Evolutionary conservation across 1,140 invertebrate species (phyloP).

Genomic region (Sesamia nonagrioides): DNA sequence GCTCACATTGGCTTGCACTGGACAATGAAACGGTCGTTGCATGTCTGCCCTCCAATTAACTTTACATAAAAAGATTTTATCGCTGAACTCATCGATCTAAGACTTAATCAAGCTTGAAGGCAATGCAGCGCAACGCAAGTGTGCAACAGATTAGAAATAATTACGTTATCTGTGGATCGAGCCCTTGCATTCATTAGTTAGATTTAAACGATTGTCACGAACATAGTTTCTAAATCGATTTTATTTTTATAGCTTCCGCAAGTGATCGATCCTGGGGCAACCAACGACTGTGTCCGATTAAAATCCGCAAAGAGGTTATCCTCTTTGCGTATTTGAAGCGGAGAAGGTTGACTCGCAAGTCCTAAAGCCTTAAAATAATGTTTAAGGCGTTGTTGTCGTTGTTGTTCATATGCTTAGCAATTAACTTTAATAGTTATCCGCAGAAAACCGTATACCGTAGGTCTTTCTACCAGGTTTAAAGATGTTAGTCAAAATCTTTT

Average conservation of each 20-base stretch:
- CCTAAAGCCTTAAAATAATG: neutral
- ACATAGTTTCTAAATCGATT: neutral
- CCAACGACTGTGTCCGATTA: too few species aligned
- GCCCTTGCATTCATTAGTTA: slow-evolving; percentile 14
- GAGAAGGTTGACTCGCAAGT: neutral
- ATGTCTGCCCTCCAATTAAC: slow-evolving; percentile 50
- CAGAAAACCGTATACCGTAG: neutral
- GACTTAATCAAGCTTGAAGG: slow-evolving; percentile 45
- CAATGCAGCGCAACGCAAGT: slow-evolving; percentile 32
- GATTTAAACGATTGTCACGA: slow-evolving; percentile 6
- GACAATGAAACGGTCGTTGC: slow-evolving; percentile 35
- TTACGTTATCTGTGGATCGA: slow-evolving; percentile 11
- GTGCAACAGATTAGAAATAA: slow-evolving; percentile 38
- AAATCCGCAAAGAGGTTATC: too few species aligned
- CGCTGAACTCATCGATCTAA: slow-evolving; percentile 44
- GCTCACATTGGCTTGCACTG: slow-evolving; percentile 4
- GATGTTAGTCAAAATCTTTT: neutral
- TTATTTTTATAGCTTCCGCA: neutral
- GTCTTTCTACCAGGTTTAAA: neutral
- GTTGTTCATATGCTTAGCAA: neutral
- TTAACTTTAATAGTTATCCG: neutral
- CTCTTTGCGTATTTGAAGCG: neutral
- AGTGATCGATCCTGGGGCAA: neutral
- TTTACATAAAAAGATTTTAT: slow-evolving; percentile 47
- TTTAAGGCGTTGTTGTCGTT: too few species aligned